Evolutionary conservation across 2,113 vertebrate genomes (phyloP), one percentile per base, ranked within the genome.

Genomic region (Noctilio leporinus): DNA sequence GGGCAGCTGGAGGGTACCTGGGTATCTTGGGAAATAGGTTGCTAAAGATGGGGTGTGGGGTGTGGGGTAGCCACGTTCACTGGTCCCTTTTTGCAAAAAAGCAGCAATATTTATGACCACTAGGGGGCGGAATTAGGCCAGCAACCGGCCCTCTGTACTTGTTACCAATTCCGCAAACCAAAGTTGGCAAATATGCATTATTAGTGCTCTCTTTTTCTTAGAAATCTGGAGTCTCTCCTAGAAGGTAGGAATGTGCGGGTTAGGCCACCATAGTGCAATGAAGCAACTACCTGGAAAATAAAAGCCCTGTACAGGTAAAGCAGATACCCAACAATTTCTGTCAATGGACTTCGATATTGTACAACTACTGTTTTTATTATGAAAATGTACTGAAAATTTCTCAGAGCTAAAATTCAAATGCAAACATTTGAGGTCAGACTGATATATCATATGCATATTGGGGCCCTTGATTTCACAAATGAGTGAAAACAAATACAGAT

Each of bases 111-210:
- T 33, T 72, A 35, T 77, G 84, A 91, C 94, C 98, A 86, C 98
- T 98, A 98, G 98, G 97, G 98, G 57, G 98, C 96, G 91, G 96
- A 96, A 98, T 97, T 53, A 97, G 93, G 97, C 98, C 97, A 97
- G 76, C 83, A 98, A 98, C 92, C 45, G 87, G 57, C n/a, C 47
- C 53, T 81, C 15, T 7, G 80, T 33, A 47, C 93, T 87, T 26
- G 81, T 95, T 96, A 88, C 30, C 15, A 59, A 22, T 47, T 96
- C 87, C 93, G 77, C 78, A 96, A 96, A 86, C 67, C 17, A 49
- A 90, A 30, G 40, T 78, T 84, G 16, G 93, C 94, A 77, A 94
- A 94, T 80, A 53, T 26, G 20, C 3, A 89, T 94, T 85, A 84
- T 77, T 92, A 64, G 38, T n/a, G 59, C 49, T 93, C 62, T 91